These are phyloP conservation scores for Clitarchus hookeri DNA, from an alignment of 2,888 invertebrate genomes.

Conservation along the genomic window DNA sequence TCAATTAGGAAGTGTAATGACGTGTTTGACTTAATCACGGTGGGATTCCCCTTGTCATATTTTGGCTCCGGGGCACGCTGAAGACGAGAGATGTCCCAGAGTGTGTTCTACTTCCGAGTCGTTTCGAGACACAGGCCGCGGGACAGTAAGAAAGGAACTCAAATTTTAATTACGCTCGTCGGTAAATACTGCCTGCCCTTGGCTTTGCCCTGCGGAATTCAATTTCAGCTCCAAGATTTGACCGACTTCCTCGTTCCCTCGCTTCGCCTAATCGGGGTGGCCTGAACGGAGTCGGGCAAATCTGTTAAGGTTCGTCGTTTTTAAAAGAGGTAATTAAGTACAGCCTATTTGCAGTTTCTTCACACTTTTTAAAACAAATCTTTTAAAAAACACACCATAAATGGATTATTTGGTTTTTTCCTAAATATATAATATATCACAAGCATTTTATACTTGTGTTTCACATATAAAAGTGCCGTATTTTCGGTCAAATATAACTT, in stretches of 20 bases:
- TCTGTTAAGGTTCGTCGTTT: no score
- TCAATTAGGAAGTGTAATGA: conserved; percentile 39
- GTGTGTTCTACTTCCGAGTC: not conserved
- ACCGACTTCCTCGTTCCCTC: not conserved
- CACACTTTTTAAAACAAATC: no score
- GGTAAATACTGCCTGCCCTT: conserved; percentile 12
- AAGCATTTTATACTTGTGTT: no score
- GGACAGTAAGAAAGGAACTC: not conserved
- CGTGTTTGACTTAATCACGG: conserved; percentile 36
- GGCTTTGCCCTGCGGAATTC: not conserved
- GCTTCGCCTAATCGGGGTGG: no score
- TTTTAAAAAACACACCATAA: no score
- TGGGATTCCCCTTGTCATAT: conserved; percentile 28
- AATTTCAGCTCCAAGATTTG: not conserved
- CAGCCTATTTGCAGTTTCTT: no score
- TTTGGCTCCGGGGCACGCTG: not conserved
- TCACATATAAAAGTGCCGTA: no score
- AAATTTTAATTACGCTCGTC: conserved; percentile 19
- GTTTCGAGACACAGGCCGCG: not conserved
- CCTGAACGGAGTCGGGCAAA: no score
- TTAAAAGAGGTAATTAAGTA: no score
- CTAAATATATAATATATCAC: no score
- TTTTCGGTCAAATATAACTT: no score
- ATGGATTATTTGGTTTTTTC: no score
- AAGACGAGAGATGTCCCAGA: not conserved